These are phyloP conservation scores for Albula goreensis DNA, from an alignment of 2,113 vertebrate species.

Conservation along the genomic window DNA sequence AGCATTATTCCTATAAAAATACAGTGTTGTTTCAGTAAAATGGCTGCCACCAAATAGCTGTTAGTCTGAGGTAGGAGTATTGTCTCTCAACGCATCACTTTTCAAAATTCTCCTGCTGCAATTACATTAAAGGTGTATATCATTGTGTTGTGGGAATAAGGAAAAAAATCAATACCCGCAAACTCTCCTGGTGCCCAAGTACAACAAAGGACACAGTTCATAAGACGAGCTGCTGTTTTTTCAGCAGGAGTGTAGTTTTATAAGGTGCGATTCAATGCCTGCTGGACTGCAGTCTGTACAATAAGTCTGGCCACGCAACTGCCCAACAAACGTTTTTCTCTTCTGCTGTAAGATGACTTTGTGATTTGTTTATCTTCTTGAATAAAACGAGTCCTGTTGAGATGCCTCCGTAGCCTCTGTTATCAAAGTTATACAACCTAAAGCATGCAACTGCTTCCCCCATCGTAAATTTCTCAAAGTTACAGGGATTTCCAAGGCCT, in stretches of 20 bases:
- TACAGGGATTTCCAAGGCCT: background rate
- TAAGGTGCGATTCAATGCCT: constrained; percentile 14
- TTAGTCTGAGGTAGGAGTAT: constrained; percentile 48
- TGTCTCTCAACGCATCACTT: constrained; percentile 52
- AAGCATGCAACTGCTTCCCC: background rate
- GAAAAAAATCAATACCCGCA: constrained; percentile 55
- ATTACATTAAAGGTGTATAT: constrained; percentile 69
- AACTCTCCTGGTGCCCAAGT: constrained; percentile 53
- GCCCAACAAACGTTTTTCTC: background rate
- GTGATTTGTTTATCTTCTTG: background rate
- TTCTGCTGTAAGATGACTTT: background rate
- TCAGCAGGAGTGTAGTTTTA: constrained; percentile 31
- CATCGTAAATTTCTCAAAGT: background rate
- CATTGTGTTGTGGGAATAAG: constrained; percentile 50
- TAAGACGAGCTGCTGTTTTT: constrained; percentile 24
- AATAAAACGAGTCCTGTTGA: background rate
- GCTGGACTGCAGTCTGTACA: background rate
- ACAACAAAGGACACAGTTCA: constrained; percentile 56
- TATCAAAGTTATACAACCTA: background rate
- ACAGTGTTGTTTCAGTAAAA: constrained; percentile 47
- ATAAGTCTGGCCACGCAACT: background rate
- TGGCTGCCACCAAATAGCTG: background rate
- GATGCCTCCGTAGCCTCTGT: background rate
- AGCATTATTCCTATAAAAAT: background rate
- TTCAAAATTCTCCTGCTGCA: constrained; percentile 46